Evolutionary conservation across 2,113 vertebrate genomes (phyloP).

Genomic region (Odobenus rosmarus): DNA sequence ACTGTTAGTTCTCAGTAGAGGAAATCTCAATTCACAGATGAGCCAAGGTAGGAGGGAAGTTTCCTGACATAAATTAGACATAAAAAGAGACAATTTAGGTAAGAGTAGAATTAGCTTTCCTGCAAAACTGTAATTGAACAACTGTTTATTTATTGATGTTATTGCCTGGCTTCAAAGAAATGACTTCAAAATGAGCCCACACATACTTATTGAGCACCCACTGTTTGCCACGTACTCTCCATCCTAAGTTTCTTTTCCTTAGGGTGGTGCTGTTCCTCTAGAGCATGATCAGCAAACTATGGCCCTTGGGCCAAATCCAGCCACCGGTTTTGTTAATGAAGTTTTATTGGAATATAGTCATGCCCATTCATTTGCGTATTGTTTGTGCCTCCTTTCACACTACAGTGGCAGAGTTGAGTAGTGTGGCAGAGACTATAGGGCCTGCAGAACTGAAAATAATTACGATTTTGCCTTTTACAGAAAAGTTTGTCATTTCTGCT

Average conservation of each 20-base stretch:
- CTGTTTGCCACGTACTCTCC: neutral
- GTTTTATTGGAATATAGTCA: neutral
- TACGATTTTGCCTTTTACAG: neutral
- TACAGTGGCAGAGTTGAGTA: neutral
- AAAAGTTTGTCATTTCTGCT: neutral
- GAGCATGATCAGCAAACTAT: neutral
- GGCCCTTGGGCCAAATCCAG: neutral
- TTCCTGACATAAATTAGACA: slow-evolving; percentile 33
- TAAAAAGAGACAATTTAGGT: neutral
- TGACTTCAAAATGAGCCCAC: neutral
- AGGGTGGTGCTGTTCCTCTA: neutral
- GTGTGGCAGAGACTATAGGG: neutral
- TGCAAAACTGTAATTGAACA: neutral
- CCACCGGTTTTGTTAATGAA: neutral
- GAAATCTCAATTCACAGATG: neutral
- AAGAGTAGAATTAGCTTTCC: neutral
- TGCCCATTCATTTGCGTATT: neutral
- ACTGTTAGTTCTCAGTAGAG: neutral
- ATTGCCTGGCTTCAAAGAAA: neutral
- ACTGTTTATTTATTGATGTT: neutral
- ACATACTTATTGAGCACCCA: neutral
- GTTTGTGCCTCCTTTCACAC: neutral
- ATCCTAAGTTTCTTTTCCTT: neutral
- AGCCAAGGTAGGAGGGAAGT: neutral
- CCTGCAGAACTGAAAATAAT: neutral